Conservation (phyloP, 2,797 vertebrate genomes). For the Knipowitschia caucasica region DNA sequence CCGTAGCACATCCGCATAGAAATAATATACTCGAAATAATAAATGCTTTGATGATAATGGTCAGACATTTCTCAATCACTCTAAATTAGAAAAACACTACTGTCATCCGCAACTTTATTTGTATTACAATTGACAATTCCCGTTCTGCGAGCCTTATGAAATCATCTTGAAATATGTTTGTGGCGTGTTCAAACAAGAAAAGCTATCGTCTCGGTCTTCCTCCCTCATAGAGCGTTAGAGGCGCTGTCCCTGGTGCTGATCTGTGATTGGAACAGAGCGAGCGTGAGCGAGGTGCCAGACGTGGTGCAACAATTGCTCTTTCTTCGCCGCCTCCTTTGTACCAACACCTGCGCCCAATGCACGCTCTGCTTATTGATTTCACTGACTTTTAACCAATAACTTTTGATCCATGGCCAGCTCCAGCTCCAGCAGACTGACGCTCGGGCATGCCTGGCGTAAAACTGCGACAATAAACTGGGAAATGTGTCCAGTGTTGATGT, state of each 20-base stretch:
- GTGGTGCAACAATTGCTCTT: constrained; percentile 29
- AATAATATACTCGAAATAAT: no score
- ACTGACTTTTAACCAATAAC: constrained; percentile 56
- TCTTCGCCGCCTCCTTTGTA: constrained; percentile 19
- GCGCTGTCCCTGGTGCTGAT: constrained; percentile 51
- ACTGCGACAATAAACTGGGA: constrained; percentile 58
- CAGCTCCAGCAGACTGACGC: constrained; percentile 54
- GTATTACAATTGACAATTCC: no score
- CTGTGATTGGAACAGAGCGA: constrained; percentile 31
- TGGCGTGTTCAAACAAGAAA: neutral
- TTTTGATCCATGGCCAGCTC: constrained; percentile 52
- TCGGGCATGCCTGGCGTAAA: constrained; percentile 47
- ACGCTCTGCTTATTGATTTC: constrained; percentile 51
- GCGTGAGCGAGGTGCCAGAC: neutral
- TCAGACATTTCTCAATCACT: no score
- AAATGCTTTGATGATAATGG: no score
- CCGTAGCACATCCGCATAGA: no score
- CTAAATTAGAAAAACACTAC: no score
- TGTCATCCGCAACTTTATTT: no score
- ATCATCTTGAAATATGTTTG: no score
- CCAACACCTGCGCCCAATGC: constrained; percentile 38
- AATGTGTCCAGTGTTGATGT: constrained; percentile 44
- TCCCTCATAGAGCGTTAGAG: neutral
- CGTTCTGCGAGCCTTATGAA: no score
- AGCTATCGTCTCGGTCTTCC: neutral